phyloP scores from a whole-genome alignment of 2,113 vertebrate species.

The Chauna torquata region DNA sequence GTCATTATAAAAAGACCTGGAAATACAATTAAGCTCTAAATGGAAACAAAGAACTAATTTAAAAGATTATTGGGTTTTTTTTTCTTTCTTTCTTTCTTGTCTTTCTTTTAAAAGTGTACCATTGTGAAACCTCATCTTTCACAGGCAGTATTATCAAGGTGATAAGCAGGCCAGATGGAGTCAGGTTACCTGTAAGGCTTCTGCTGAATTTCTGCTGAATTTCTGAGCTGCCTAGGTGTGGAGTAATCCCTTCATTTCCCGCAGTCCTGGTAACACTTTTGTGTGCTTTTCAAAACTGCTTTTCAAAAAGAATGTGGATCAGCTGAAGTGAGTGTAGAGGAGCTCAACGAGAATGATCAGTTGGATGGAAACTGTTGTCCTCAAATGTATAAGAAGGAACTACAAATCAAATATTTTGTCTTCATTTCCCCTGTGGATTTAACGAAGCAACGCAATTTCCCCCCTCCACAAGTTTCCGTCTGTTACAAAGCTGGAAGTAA shows the following conservation, averaged over 20 bases:
- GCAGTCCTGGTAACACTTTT: neutral
- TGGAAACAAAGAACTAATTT: constrained; percentile 6
- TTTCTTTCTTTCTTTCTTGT: neutral
- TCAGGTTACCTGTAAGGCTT: neutral
- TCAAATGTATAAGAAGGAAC: neutral
- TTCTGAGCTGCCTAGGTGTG: neutral
- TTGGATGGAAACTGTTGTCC: neutral
- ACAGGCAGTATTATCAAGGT: neutral
- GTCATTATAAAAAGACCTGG: neutral
- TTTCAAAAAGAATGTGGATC: neutral
- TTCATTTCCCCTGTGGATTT: neutral
- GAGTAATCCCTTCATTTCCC: neutral
- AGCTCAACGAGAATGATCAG: neutral
- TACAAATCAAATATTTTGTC: neutral
- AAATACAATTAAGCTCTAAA: neutral
- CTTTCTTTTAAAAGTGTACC: neutral
- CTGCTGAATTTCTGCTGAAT: neutral
- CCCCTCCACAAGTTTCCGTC: neutral
- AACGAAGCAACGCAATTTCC: neutral
- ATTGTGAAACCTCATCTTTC: neutral
- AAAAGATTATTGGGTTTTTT: neutral
- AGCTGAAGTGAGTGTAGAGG: neutral
- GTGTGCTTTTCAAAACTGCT: neutral
- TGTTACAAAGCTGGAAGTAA: neutral
- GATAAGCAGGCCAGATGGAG: neutral